Percentiles rank a stretch among this genome's conserved stretches.
These are phyloP conservation scores for Caenorhabditis angaria DNA, from an alignment of 2,888 invertebrate species.

Conservation along the genomic window DNA sequence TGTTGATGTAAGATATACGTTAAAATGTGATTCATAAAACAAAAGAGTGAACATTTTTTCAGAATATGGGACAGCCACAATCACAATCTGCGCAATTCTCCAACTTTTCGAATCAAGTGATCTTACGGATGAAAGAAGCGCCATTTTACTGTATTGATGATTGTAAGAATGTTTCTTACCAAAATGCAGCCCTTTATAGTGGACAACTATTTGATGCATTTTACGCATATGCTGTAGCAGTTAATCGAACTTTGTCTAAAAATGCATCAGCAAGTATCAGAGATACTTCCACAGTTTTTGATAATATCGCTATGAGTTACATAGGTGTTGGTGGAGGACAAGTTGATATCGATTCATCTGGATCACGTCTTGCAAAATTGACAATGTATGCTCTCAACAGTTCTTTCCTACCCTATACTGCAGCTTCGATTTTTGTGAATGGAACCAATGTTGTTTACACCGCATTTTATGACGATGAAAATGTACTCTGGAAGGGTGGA, in stretches of 20 bases:
- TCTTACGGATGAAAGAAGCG: constrained; percentile 47
- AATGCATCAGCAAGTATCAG: constrained; percentile 15
- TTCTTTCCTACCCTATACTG: constrained; percentile 22
- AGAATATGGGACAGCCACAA: no score
- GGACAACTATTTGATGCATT: constrained; percentile 45
- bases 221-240: constrained; percentile 37
- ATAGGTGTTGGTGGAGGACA: constrained; percentile 5
- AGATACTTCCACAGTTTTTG: constrained; percentile 21
- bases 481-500: constrained; percentile 31
- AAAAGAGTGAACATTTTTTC: no score
- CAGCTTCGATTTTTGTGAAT: constrained; percentile 28
- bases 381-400: constrained; percentile 35
- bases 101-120: constrained; percentile 54
- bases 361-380: constrained; percentile 28
- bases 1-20: constrained; percentile 35
- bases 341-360: constrained; percentile 30
- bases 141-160: constrained; percentile 57
- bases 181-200: constrained; percentile 29
- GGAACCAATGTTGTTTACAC: constrained; percentile 10
- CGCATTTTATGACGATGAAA: constrained; percentile 13
- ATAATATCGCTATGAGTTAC: constrained; percentile 35
- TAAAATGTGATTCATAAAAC: no score
- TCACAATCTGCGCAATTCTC: no score
- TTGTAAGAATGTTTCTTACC: constrained; percentile 21
- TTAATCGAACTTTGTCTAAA: constrained; percentile 27